These are phyloP conservation scores for Hypothenemus hampei DNA, from an alignment of 1,140 invertebrate genomes.

Conservation along the genomic window DNA sequence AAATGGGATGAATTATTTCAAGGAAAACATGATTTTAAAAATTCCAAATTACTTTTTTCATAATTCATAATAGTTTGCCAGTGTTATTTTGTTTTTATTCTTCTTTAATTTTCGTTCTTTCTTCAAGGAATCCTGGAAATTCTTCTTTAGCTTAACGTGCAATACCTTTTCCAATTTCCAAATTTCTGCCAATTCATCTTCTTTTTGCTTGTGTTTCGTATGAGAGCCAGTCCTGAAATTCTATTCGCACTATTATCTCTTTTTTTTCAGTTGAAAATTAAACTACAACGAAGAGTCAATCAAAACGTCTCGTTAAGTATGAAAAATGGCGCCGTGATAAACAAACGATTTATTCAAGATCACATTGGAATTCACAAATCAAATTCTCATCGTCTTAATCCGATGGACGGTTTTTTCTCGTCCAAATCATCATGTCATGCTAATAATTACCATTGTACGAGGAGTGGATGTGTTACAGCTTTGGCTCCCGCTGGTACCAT, in stretches of 20 bases:
- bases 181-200: too few relatives aligned
- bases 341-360: constrained; percentile 33
- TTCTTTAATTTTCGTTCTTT: too few relatives aligned
- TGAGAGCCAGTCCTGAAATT: too few relatives aligned
- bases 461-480: constrained; percentile 35
- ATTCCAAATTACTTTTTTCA: too few relatives aligned
- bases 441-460: constrained; percentile 40
- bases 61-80: too few relatives aligned
- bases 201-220: too few relatives aligned
- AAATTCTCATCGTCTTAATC: constrained; percentile 36
- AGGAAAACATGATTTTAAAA: neutral
- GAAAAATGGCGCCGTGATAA: constrained; percentile 32
- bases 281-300: constrained; percentile 18
- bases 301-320: constrained; percentile 32
- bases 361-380: constrained; percentile 34
- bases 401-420: constrained; percentile 27
- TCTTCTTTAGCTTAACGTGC: too few relatives aligned
- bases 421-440: constrained; percentile 36
- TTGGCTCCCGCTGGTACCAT: constrained; percentile 33
- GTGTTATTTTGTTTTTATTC: too few relatives aligned
- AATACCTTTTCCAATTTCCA: too few relatives aligned
- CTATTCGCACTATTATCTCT: too few relatives aligned
- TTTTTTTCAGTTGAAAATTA: too few relatives aligned
- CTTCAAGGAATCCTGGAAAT: too few relatives aligned
- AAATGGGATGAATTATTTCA: constrained; percentile 6